These are phyloP conservation scores for Lasioglossum pauxillum DNA, from an alignment of 2,888 invertebrate genomes.

Conservation along the genomic window DNA sequence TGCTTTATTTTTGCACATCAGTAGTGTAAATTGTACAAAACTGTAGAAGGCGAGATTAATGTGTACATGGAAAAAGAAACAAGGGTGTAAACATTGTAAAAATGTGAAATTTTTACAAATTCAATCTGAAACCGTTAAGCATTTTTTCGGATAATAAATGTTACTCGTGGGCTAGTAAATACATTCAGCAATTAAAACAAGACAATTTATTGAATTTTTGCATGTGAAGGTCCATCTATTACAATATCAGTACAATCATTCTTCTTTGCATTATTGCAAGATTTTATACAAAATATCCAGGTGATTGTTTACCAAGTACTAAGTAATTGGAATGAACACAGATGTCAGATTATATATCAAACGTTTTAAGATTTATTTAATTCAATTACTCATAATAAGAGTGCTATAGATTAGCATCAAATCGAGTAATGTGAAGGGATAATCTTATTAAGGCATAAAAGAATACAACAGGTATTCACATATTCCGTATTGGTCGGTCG, in stretches of 20 bases:
- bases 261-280: slow-evolving; percentile 55
- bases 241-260: slow-evolving; percentile 62
- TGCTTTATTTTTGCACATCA: slow-evolving; percentile 21
- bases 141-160: neutral
- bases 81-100: slow-evolving; percentile 9
- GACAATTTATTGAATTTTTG: slow-evolving; percentile 63
- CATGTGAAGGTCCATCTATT: slow-evolving; percentile 65
- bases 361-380: slow-evolving; percentile 75
- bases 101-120: slow-evolving; percentile 19
- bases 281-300: slow-evolving; percentile 75
- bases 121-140: slow-evolving; percentile 1
- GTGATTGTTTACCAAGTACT: slow-evolving; percentile 68
- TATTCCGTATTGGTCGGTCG: slow-evolving; percentile 26
- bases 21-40: slow-evolving; percentile 31
- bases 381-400: slow-evolving; percentile 78
- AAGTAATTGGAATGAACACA: slow-evolving; percentile 78
- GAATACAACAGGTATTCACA: slow-evolving; percentile 25
- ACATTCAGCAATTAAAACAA: slow-evolving; percentile 41
- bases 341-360: slow-evolving; percentile 69
- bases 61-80: neutral
- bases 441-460: slow-evolving; percentile 37
- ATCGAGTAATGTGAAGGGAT: slow-evolving; percentile 52
- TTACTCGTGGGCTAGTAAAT: slow-evolving; percentile 36
- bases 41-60: slow-evolving; percentile 4
- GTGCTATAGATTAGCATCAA: slow-evolving; percentile 57